phyloP scores from a whole-genome alignment of 1,140 invertebrate species.

The Belonocnema kinseyi region DNA sequence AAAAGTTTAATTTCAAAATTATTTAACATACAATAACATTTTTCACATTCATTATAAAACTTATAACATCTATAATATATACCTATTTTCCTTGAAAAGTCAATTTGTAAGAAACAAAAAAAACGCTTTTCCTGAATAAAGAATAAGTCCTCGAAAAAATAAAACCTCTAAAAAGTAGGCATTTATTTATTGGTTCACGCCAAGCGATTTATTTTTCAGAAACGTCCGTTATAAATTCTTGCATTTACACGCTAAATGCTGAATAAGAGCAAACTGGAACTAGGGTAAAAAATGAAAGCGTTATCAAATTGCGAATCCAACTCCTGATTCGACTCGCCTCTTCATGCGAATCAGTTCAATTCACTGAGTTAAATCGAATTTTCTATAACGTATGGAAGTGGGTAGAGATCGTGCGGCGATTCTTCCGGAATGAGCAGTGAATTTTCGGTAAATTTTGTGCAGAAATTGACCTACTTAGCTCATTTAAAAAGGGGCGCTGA shows the following conservation, averaged over 20 bases:
- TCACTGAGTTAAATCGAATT: not conserved
- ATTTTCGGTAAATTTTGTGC: not conserved
- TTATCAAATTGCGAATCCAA: not conserved
- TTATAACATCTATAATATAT: no score
- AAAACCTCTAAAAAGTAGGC: no score
- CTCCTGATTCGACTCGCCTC: conserved; percentile 4
- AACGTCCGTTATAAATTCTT: not conserved
- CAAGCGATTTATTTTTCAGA: not conserved
- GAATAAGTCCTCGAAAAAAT: no score
- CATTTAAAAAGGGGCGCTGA: no score
- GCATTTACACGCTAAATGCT: not conserved
- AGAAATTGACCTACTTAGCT: no score
- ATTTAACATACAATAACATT: no score
- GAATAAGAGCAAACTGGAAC: not conserved
- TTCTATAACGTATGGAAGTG: not conserved
- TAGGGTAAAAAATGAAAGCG: not conserved
- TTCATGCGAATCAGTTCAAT: conserved; percentile 8
- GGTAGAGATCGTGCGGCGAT: not conserved
- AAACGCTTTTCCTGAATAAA: no score
- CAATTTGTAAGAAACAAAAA: no score
- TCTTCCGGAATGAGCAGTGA: not conserved
- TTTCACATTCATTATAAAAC: no score
- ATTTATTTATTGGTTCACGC: no score
- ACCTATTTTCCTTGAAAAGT: no score
- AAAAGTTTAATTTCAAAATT: no score